These are phyloP conservation scores for Poecilia picta DNA, from an alignment of 2,797 vertebrate species.

Conservation along the genomic window DNA sequence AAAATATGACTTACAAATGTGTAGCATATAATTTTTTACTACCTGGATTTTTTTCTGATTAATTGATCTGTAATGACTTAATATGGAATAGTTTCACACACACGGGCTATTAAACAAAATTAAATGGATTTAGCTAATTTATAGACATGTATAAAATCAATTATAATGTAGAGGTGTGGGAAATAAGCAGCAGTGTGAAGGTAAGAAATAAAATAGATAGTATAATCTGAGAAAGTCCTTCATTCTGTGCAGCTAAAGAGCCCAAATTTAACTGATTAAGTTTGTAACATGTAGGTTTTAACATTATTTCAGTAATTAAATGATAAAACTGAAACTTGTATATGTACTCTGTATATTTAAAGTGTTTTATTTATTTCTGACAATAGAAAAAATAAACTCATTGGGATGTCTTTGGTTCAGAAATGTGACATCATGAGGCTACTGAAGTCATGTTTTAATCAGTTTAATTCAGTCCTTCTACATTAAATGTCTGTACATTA, in stretches of 20 bases:
- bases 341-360: background rate
- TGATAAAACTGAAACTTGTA: background rate
- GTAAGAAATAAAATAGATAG: background rate
- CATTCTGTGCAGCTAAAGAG: background rate
- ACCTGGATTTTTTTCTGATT: background rate
- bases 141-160: background rate
- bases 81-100: background rate
- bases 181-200: background rate
- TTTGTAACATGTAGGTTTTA: background rate
- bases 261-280: background rate
- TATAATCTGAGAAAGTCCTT: background rate
- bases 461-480: background rate
- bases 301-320: background rate
- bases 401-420: background rate
- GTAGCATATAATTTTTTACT: background rate
- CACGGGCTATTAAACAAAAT: background rate
- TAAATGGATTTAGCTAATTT: background rate
- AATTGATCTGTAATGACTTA: background rate
- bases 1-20: background rate
- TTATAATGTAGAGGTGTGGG: background rate
- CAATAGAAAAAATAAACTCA: background rate
- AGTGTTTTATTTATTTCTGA: background rate
- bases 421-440: background rate
- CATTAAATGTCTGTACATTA: background rate
- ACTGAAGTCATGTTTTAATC: background rate